Percentiles rank a stretch among this genome's conserved stretches.
Evolutionary conservation across 2,888 invertebrate species (phyloP).

Genomic region (Norana najaformis): DNA sequence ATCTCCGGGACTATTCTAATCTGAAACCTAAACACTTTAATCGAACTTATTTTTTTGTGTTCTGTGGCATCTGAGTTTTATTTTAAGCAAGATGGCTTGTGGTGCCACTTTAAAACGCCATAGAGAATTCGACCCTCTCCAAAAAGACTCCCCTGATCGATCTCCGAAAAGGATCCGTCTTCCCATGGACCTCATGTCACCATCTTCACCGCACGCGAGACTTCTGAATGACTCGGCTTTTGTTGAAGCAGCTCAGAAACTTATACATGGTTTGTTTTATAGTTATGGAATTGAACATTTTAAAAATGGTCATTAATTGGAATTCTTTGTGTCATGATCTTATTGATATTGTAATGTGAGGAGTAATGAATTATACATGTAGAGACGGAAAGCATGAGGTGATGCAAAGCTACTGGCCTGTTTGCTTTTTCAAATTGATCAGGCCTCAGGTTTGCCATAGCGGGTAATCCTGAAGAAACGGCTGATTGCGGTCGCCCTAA

Average conservation of each 20-base stretch:
- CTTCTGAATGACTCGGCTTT: background rate
- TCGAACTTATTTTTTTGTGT: constrained; percentile 1
- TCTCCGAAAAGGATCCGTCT: constrained; percentile 23
- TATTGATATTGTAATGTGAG: background rate
- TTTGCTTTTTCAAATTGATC: background rate
- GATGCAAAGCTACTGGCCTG: background rate
- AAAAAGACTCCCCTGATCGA: constrained; percentile 16
- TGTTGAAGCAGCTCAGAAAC: constrained; percentile 23
- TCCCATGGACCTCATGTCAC: constrained; percentile 10
- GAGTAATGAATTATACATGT: background rate
- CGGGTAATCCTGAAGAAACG: too few relatives aligned
- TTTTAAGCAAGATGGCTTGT: constrained; percentile 24
- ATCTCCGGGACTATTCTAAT: background rate
- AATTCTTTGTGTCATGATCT: background rate
- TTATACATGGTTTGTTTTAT: constrained; percentile 3
- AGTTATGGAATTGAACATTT: background rate
- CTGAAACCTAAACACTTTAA: background rate
- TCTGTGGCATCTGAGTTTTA: constrained; percentile 5
- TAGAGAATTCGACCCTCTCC: constrained; percentile 3
- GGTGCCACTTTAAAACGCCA: constrained; percentile 21
- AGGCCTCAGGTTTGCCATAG: background rate
- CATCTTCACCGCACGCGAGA: background rate
- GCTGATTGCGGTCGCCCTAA: too few relatives aligned
- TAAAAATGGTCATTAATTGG: background rate
- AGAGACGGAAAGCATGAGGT: background rate